A percentile compares a stretch with the other conserved stretches of the same genome.
Conservation (phyloP, 2,113 vertebrate genomes). For the Microcebus griseorufus region DNA sequence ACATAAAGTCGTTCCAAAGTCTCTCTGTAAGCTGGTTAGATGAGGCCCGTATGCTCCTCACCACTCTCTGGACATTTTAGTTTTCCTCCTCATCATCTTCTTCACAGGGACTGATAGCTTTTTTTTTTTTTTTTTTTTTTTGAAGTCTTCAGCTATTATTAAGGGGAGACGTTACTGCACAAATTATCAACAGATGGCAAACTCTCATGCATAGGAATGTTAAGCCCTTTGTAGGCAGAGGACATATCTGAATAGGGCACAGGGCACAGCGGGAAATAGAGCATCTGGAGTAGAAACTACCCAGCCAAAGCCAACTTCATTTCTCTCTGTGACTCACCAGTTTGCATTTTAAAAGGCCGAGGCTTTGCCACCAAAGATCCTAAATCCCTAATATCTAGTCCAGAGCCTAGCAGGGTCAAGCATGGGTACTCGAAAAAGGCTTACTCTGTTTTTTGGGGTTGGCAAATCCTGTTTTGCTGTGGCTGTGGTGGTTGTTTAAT, state of each 20-base stretch:
- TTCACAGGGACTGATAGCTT: neutral
- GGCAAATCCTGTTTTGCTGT: neutral
- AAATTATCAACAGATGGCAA: neutral
- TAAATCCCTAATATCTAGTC: neutral
- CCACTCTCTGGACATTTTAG: neutral
- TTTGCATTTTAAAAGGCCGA: slow-evolving; percentile 2
- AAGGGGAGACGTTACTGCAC: neutral
- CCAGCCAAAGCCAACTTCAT: neutral
- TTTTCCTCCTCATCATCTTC: neutral
- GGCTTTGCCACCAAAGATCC: neutral
- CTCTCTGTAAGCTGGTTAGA: neutral
- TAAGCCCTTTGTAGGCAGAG: neutral
- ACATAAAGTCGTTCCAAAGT: neutral
- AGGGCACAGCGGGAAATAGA: neutral
- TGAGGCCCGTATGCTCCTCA: neutral
- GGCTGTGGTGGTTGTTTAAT: neutral
- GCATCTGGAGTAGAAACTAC: neutral
- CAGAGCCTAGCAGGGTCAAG: neutral
- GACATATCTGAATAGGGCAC: neutral
- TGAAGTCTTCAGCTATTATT: neutral
- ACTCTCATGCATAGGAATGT: neutral
- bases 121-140: neutral
- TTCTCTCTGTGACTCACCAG: neutral
- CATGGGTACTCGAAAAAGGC: neutral
- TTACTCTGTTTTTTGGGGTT: neutral